These are phyloP conservation scores for Sarcophaga variegata DNA, from an alignment of 2,888 invertebrate genomes.

Conservation along the genomic window DNA sequence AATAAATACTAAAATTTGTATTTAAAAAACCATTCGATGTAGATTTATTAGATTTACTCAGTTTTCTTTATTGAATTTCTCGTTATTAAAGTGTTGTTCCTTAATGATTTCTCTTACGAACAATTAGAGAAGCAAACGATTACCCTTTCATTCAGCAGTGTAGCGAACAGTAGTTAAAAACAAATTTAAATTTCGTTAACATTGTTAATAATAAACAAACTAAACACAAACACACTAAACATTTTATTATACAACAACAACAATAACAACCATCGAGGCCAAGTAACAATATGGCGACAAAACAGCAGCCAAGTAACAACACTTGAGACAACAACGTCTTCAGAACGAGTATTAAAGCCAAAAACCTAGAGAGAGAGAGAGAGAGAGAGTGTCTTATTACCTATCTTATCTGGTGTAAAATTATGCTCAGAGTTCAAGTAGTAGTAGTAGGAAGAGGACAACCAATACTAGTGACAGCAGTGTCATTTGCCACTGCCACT, in stretches of 20 bases:
- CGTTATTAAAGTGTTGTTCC: background rate
- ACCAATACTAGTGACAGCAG: conserved; percentile 42
- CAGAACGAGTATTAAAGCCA: background rate
- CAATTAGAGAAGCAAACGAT: background rate
- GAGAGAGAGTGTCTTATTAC: conserved; percentile 59
- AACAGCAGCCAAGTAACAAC: conserved; percentile 45
- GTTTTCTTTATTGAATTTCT: background rate
- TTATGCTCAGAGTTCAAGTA: conserved; percentile 26
- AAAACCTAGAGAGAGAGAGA: background rate
- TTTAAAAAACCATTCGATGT: too few species aligned
- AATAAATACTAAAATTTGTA: too few species aligned
- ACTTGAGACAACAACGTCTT: conserved; percentile 59
- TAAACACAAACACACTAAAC: conserved; percentile 57
- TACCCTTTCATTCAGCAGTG: background rate
- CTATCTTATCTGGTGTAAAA: conserved; percentile 13
- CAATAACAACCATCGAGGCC: conserved; percentile 24
- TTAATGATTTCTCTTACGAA: background rate
- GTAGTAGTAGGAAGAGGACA: conserved; percentile 15
- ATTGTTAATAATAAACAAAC: conserved; percentile 50
- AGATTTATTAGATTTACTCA: too few species aligned
- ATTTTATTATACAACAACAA: conserved; percentile 49
- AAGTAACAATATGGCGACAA: conserved; percentile 52
- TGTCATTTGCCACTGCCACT: background rate
- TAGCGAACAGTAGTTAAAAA: background rate
- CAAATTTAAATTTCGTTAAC: conserved; percentile 39